Evolutionary conservation across 2,888 invertebrate genomes (phyloP).

Genomic region (Caenorhabditis plicata): DNA sequence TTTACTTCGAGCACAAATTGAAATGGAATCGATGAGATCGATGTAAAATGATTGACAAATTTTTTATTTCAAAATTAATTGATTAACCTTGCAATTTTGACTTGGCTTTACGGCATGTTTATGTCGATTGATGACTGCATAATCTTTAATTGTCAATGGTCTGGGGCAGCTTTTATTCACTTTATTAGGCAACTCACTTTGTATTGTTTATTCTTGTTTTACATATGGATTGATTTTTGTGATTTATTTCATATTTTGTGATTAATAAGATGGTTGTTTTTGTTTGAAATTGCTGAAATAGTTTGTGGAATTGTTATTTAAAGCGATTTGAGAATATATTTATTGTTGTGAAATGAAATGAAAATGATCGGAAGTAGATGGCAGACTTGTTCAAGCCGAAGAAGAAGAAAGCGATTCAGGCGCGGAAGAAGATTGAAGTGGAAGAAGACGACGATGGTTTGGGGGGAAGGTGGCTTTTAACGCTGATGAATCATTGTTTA

Average conservation of each 20-base stretch:
- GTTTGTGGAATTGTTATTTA: not conserved
- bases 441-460: slow-evolving; percentile 11
- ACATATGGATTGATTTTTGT: not conserved
- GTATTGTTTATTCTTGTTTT: not conserved
- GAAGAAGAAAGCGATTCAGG: slow-evolving; percentile 13
- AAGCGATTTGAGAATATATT: not conserved
- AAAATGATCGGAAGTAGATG: no score
- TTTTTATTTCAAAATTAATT: not conserved
- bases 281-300: not conserved
- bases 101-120: not conserved
- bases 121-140: no score
- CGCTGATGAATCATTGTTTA: not conserved
- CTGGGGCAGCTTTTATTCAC: slow-evolving; percentile 1
- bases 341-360: not conserved
- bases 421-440: slow-evolving; percentile 5
- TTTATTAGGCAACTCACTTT: not conserved
- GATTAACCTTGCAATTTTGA: not conserved
- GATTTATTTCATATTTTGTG: not conserved
- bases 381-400: slow-evolving; percentile 28
- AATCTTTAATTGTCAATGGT: not conserved
- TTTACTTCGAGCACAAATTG: slow-evolving; percentile 46
- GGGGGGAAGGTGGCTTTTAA: not conserved
- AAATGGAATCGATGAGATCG: slow-evolving; percentile 23
- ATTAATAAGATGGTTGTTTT: not conserved
- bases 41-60: not conserved